Evolutionary conservation across 2,113 vertebrate species (phyloP), one percentile per base, ranked within the genome.

Genomic region (Oryzias celebensis): DNA sequence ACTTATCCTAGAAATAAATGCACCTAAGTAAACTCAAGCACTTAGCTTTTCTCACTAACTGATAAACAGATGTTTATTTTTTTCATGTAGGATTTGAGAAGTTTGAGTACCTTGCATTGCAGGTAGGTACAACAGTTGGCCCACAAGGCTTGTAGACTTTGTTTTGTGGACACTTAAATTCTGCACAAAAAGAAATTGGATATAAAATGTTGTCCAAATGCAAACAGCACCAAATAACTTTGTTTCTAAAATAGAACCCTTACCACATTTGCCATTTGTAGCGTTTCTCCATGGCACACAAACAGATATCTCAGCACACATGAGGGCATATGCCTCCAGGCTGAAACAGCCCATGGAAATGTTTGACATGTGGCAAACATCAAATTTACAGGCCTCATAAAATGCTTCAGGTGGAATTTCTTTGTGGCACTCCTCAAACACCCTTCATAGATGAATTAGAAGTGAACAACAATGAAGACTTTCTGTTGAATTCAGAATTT

Each of bases 271-370:
- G 45, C 86, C 84, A 0, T 93, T 85, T 28, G 93, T 93, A 17
- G 43, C 58, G 12, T 41, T 43, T 72, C 96, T 93, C 96, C 96
- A 98, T 71, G 91, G 75, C 13, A 94, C 41, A 77, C 96, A 98
- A n/a, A 93, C 2, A 14, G 85, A 91, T 2, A 58, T 48, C 3
- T 76, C 4, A 4, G 87, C 87, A 50, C 96, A 98, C 49, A 85
- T 65, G 0, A 72, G 22, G 3, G 94, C 93, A 0, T 97, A 98
- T 0, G 79, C 59, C 82, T 95, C 92, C 56, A 98, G 50, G 73
- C 89, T 88, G 13, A 90, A 89, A 71, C 96, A 98, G 57, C 83
- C 76, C 2, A 77, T 0, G 0, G 3, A 14, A 6, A 4, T 0
- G 26, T 80, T 31, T 0, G 1, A 1, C 58, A 82, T 67, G 23